A percentile compares a stretch with the other conserved stretches of the same genome.
phyloP scores from a whole-genome alignment of 2,888 invertebrate genomes.

The Hecatera dysodea region DNA sequence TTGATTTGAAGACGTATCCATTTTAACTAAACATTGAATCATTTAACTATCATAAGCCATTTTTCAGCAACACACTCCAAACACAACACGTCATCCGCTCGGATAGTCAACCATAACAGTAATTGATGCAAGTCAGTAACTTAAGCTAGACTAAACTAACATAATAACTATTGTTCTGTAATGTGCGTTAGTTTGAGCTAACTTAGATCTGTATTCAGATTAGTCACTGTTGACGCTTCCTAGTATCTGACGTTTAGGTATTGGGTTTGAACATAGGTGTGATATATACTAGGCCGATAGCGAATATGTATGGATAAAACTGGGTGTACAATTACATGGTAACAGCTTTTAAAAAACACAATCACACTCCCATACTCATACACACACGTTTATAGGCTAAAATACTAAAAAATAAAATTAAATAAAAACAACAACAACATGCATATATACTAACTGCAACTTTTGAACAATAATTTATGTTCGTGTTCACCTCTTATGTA shows the following conservation, averaged over 20 bases:
- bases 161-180: conserved; percentile 70
- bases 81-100: conserved; percentile 30
- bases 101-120: conserved; percentile 49
- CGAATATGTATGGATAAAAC: no score
- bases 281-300: not conserved
- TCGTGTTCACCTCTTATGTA: no score
- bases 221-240: conserved; percentile 28
- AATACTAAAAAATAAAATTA: no score
- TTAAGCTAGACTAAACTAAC: conserved; percentile 72
- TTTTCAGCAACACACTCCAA: not conserved
- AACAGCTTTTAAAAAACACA: no score
- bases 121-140: conserved; percentile 70
- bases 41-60: not conserved
- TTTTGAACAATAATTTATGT: no score
- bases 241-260: conserved; percentile 9
- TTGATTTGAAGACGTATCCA: no score
- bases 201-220: conserved; percentile 51
- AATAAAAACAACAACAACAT: no score
- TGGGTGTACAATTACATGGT: no score
- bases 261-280: not conserved
- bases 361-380: no score
- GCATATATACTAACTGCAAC: no score
- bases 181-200: conserved; percentile 45
- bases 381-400: no score
- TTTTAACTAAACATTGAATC: not conserved